Conservation (phyloP, 2,888 invertebrate genomes). For the Calliopum simillimum region DNA sequence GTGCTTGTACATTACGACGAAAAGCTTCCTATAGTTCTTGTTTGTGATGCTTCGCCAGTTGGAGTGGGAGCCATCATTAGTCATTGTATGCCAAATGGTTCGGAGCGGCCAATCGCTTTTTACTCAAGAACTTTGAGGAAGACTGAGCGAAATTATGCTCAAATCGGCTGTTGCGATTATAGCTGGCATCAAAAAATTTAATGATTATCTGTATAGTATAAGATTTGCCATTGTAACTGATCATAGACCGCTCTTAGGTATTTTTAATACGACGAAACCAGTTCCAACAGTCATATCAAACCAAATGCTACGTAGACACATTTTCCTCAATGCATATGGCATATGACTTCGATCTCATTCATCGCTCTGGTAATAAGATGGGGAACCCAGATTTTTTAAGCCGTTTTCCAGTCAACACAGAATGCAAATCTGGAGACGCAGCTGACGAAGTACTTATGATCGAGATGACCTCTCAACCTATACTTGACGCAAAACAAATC, state of each 20-base stretch:
- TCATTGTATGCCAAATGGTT: constrained; percentile 35
- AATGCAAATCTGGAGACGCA: not conserved
- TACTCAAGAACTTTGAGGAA: constrained; percentile 33
- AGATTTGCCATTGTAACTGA: constrained; percentile 38
- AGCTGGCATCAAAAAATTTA: constrained; percentile 41
- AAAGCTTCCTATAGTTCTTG: constrained; percentile 36
- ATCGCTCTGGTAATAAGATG: constrained; percentile 30
- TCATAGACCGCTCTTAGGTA: constrained; percentile 38
- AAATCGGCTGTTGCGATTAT: constrained; percentile 40
- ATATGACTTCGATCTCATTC: constrained; percentile 31
- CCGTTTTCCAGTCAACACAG: constrained; percentile 24
- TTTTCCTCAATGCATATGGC: constrained; percentile 36
- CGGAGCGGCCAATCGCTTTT: constrained; percentile 34
- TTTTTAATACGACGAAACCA: constrained; percentile 43
- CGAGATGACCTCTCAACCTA: constrained; percentile 15
- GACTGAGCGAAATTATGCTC: no score
- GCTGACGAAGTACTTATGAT: constrained; percentile 37
- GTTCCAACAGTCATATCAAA: constrained; percentile 33
- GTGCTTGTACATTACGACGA: no score
- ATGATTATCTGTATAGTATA: constrained; percentile 40
- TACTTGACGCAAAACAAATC: constrained; percentile 28
- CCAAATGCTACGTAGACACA: constrained; percentile 34
- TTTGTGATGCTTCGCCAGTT: constrained; percentile 45
- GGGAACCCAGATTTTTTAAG: constrained; percentile 31
- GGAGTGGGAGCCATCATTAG: constrained; percentile 41